Base-by-base conservation (phyloP, 2,797 vertebrate genomes). In the Alfaro cultratus region DNA sequence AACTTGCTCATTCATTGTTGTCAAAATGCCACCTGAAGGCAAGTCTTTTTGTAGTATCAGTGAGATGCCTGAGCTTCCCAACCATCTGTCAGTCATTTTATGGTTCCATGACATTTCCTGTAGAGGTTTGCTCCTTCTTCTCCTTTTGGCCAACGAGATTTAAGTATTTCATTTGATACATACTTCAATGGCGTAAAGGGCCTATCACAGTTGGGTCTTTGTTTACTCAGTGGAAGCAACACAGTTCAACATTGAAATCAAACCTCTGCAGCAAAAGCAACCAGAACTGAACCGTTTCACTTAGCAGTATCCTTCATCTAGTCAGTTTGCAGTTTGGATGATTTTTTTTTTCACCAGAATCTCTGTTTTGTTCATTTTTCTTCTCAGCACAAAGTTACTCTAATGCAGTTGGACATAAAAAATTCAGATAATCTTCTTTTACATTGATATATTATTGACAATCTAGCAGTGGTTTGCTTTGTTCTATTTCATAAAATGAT, bases 1-100 rank as follows among this genome's bases (percentile, higher is more conserved):
- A 41, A 49, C 29, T 26, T 60, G 74, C 78, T 80, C 77, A 74
- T 36, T 43, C 36, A 43, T 75, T 80, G 77, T 86, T 89, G 83
- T 89, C 85, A 83, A 74, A 80, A 77, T 74, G 83, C 74, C 79
- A 89, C 90, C 88, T 86, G 78, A 85, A 87, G 87, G 86, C 74
- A 80, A 21, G 41, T 47, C 71, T 73, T 86, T 87, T 88, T 83
- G 77, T 79, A 26, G 79, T 41, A 76, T 73, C 82, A 71, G 60
- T 71, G 55, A 64, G 73, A 87, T 86, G 78, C 72, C 46, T 51
- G 13, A 62, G 55, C 57, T 67, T 86, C 76, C 26, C 73, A 80
- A 46, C 74, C 77, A 29, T 81, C 64, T 73, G 87, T 85, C 81
- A 74, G 73, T 84, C 76, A 39, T 80, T 83, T 75, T 41, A 73